A percentile compares a stretch with the other conserved stretches of the same genome.
These are phyloP conservation scores for Chlorodrepanis virens DNA, from an alignment of 2,113 vertebrate genomes.

Conservation along the genomic window DNA sequence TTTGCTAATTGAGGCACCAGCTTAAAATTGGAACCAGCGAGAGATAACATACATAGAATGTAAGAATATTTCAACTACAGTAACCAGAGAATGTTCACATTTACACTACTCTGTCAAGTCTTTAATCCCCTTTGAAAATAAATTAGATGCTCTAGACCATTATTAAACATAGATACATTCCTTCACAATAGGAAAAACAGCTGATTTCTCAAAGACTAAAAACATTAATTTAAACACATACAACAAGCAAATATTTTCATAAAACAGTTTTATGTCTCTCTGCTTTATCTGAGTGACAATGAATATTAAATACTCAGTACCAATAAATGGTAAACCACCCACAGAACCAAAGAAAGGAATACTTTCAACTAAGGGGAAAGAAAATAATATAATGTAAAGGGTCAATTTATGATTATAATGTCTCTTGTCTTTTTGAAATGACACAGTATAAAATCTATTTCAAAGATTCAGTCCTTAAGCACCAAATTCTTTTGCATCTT, in stretches of 20 bases:
- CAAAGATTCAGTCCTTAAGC: neutral
- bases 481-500: neutral
- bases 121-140: neutral
- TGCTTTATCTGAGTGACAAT: neutral
- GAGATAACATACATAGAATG: neutral
- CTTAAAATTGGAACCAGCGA: neutral
- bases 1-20: neutral
- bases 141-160: neutral
- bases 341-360: neutral
- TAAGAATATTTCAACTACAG: neutral
- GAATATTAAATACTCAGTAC: neutral
- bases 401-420: neutral
- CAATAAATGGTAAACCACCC: neutral
- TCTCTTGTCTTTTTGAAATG: neutral
- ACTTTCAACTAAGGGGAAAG: neutral
- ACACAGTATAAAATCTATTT: neutral
- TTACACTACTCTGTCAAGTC: neutral
- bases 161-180: neutral
- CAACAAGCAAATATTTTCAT: neutral
- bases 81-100: neutral
- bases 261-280: neutral
- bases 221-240: neutral
- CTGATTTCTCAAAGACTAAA: neutral
- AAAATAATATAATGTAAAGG: neutral
- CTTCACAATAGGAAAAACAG: neutral